A percentile compares a stretch with the other conserved stretches of the same genome.
These are phyloP conservation scores for Nothura maculosa DNA, from an alignment of 2,797 vertebrate species.

Conservation along the genomic window DNA sequence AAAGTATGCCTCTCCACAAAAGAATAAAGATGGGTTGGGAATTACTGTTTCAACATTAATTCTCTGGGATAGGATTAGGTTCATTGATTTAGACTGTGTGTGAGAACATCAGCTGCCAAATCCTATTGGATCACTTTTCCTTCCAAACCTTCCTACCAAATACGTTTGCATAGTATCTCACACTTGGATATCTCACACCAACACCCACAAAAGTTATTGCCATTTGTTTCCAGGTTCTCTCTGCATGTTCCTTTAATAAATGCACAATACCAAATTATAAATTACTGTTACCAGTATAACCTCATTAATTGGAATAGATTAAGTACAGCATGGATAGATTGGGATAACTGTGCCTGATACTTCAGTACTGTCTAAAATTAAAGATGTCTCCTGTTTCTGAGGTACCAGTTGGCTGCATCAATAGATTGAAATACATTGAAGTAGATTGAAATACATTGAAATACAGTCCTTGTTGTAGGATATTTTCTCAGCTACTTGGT, in stretches of 20 bases:
- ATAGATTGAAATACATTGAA: too few species aligned
- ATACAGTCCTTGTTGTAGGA: slow-evolving; percentile 7
- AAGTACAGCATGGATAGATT: slow-evolving; percentile 23
- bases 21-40: slow-evolving; percentile 23
- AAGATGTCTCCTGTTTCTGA: slow-evolving; percentile 40
- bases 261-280: background rate
- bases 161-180: slow-evolving; percentile 47
- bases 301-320: background rate
- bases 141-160: background rate
- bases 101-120: slow-evolving; percentile 14
- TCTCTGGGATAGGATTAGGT: background rate
- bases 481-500: slow-evolving; percentile 18
- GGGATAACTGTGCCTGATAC: slow-evolving; percentile 34
- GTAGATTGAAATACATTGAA: too few species aligned
- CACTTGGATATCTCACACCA: slow-evolving; percentile 25
- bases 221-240: slow-evolving; percentile 2
- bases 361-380: slow-evolving; percentile 52
- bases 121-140: slow-evolving; percentile 26
- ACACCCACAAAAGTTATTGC: slow-evolving; percentile 30
- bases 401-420: slow-evolving; percentile 25
- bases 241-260: slow-evolving; percentile 18
- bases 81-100: slow-evolving; percentile 17
- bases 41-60: background rate
- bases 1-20: slow-evolving; percentile 8
- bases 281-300: background rate